These are phyloP conservation scores for Omphaloscelis lunosa DNA, from an alignment of 2,888 invertebrate genomes.

Conservation along the genomic window DNA sequence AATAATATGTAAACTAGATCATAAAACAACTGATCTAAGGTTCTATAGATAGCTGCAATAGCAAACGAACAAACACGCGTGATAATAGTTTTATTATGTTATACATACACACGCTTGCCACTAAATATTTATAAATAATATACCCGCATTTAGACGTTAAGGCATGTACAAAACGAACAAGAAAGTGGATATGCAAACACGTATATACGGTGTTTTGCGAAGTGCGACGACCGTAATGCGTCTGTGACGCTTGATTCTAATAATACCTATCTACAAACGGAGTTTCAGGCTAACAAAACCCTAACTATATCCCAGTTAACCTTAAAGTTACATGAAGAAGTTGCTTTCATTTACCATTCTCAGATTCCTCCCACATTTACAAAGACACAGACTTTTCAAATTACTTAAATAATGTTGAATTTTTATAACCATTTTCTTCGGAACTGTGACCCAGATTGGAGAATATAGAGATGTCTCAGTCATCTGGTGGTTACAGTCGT, in stretches of 20 bases:
- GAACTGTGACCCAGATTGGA: constrained; percentile 69
- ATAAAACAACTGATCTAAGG: constrained; percentile 19
- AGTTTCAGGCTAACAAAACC: constrained; percentile 63
- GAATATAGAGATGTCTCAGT: constrained; percentile 69
- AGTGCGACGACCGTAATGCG: constrained; percentile 83
- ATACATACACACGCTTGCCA: constrained; percentile 25
- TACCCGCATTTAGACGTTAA: constrained; percentile 41
- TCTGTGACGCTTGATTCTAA: constrained; percentile 77
- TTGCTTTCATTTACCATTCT: constrained; percentile 30
- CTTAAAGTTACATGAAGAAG: constrained; percentile 57
- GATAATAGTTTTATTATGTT: constrained; percentile 26
- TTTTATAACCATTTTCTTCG: constrained; percentile 73
- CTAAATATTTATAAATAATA: constrained; percentile 49
- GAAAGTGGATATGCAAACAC: constrained; percentile 68
- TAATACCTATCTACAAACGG: constrained; percentile 79
- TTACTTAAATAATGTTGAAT: constrained; percentile 42
- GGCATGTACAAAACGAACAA: constrained; percentile 56
- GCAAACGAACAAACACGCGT: constrained; percentile 17
- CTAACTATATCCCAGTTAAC: constrained; percentile 62
- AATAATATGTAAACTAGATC: constrained; percentile 16
- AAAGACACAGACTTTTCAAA: constrained; percentile 30
- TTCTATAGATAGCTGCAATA: constrained; percentile 26
- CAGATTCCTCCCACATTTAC: constrained; percentile 23
- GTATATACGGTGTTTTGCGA: constrained; percentile 73
- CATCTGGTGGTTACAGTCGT: constrained; percentile 68